A percentile compares a stretch with the other conserved stretches of the same genome.
Conservation (phyloP, 2,797 vertebrate genomes). For the Gallinago solitaria region DNA sequence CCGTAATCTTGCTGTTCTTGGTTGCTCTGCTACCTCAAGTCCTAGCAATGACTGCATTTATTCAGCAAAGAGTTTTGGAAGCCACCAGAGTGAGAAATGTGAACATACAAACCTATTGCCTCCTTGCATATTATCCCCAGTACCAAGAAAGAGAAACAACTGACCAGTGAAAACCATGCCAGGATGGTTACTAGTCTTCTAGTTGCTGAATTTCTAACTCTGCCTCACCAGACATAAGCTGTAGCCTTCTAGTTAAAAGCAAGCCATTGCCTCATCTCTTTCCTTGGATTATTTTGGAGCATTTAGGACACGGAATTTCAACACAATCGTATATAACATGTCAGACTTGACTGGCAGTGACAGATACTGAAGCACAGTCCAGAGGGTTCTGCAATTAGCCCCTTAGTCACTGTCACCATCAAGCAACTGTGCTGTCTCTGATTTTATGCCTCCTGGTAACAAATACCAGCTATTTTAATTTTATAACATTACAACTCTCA, state of each 20-base stretch:
- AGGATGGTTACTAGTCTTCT: neutral
- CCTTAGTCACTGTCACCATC: constrained; percentile 63
- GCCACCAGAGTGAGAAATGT: neutral
- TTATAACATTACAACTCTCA: constrained; percentile 51
- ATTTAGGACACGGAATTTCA: constrained; percentile 31
- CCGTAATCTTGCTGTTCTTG: neutral
- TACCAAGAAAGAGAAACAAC: neutral
- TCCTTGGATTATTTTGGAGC: constrained; percentile 39
- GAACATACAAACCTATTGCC: neutral
- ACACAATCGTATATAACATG: constrained; percentile 8
- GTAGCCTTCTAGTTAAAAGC: neutral
- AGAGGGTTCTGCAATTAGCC: constrained; percentile 68
- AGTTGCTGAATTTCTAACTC: neutral
- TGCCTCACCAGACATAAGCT: neutral
- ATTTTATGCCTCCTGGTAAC: constrained; percentile 63
- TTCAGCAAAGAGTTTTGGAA: neutral
- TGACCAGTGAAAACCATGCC: neutral
- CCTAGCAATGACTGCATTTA: neutral
- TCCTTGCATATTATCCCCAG: neutral
- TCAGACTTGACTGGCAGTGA: constrained; percentile 52
- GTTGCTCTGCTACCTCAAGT: neutral
- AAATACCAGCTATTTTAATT: constrained; percentile 67
- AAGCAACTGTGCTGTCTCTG: constrained; percentile 40
- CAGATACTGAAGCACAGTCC: constrained; percentile 46
- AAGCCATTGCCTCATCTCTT: neutral